Percentiles rank a stretch among this genome's conserved stretches.
phyloP scores from a whole-genome alignment of 2,113 vertebrate genomes.

The Calyptomena viridis region DNA sequence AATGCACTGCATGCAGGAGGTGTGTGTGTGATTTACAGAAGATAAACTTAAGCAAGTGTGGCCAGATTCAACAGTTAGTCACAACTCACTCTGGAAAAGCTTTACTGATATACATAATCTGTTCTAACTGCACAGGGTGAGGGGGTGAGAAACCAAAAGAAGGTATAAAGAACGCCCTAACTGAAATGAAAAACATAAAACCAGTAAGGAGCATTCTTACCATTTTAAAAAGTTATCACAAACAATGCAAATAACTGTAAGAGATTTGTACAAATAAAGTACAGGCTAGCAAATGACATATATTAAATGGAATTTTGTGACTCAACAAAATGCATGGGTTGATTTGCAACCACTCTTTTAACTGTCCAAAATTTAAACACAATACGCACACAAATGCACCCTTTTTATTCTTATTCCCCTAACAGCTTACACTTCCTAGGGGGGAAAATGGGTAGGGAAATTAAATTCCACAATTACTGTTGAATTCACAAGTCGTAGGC shows the following conservation, averaged over 20 bases:
- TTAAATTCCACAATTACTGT: neutral
- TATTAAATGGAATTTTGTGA: neutral
- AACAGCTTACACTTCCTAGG: neutral
- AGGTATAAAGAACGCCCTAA: neutral
- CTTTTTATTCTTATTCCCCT: neutral
- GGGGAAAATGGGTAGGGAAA: neutral
- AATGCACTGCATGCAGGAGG: neutral
- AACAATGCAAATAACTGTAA: neutral
- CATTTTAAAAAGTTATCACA: neutral
- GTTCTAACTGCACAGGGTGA: neutral
- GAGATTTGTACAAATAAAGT: neutral
- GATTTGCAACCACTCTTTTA: neutral
- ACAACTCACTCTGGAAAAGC: neutral
- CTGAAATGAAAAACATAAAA: neutral
- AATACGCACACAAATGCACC: neutral
- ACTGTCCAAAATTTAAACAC: neutral
- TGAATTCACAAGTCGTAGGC: neutral
- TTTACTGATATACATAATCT: neutral
- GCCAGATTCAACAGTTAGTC: neutral
- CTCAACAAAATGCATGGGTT: neutral
- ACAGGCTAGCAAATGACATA: neutral
- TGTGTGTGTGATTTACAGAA: neutral
- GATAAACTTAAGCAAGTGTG: neutral
- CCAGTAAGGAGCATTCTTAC: neutral
- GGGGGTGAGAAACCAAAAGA: neutral